Conservation (phyloP, 2,797 vertebrate genomes). For the Helarctos malayanus region DNA sequence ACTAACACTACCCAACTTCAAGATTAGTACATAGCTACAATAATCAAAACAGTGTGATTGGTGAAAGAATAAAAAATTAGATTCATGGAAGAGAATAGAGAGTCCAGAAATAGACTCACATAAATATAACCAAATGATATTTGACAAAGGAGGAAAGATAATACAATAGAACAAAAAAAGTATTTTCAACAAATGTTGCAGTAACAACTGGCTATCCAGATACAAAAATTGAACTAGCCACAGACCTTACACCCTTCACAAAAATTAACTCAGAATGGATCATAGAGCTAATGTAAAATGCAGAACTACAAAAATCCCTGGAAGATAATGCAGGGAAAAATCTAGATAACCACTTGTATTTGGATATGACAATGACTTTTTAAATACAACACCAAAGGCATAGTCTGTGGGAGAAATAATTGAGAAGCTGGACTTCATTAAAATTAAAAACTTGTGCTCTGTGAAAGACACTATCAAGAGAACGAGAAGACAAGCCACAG, state of each 20-base stretch:
- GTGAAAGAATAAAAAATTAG: background rate
- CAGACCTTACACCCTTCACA: background rate
- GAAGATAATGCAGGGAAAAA: background rate
- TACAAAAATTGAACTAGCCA: background rate
- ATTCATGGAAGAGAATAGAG: background rate
- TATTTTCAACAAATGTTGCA: background rate
- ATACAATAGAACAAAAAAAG: background rate
- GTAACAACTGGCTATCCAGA: background rate
- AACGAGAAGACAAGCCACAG: background rate
- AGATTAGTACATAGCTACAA: background rate
- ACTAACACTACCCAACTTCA: background rate
- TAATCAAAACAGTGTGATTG: background rate
- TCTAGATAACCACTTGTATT: background rate
- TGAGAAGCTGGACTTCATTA: background rate
- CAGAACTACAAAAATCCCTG: background rate
- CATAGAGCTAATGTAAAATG: background rate
- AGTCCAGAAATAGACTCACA: background rate
- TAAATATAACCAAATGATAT: background rate
- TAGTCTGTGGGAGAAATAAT: background rate
- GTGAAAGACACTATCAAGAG: background rate
- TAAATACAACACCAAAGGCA: background rate
- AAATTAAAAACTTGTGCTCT: background rate
- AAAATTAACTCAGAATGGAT: constrained; percentile 22
- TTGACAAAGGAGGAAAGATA: background rate
- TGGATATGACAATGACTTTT: background rate